These are phyloP conservation scores for Chaenocephalus aceratus DNA, from an alignment of 2,113 vertebrate genomes.

Conservation along the genomic window DNA sequence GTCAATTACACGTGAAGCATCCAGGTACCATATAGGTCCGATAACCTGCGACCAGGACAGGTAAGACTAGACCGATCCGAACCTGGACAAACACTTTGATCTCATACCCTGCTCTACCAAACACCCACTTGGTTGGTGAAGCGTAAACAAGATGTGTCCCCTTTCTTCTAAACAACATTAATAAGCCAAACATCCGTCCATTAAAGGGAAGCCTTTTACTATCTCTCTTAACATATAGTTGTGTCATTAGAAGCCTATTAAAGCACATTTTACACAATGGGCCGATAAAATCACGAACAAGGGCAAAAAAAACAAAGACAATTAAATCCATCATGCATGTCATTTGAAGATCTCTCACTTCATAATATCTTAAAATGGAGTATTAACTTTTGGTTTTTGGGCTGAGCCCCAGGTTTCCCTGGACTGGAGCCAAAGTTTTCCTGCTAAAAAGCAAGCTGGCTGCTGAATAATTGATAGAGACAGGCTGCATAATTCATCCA, in stretches of 20 bases:
- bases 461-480: slow-evolving; percentile 80
- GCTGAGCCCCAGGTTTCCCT: slow-evolving; percentile 16
- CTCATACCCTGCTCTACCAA: slow-evolving; percentile 18
- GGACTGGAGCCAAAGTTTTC: slow-evolving; percentile 57
- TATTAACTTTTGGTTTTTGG: slow-evolving; percentile 9
- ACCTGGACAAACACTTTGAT: slow-evolving; percentile 45
- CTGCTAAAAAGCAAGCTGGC: slow-evolving; percentile 70
- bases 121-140: slow-evolving; percentile 33
- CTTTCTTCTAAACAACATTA: slow-evolving; percentile 16
- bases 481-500: slow-evolving; percentile 82
- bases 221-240: neutral
- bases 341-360: neutral
- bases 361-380: neutral
- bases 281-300: slow-evolving; percentile 4
- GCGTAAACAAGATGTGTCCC: slow-evolving; percentile 10
- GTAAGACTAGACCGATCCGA: slow-evolving; percentile 50
- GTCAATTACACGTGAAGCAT: slow-evolving; percentile 49
- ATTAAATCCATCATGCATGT: neutral
- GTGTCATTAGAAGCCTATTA: slow-evolving; percentile 2
- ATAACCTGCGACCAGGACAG: slow-evolving; percentile 39
- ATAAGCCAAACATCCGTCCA: neutral
- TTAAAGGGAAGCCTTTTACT: neutral
- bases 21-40: slow-evolving; percentile 33
- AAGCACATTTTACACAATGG: neutral
- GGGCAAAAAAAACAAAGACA: neutral